Evolutionary conservation across 2,888 invertebrate species (phyloP).

Genomic region (Phanerotoma sp.): DNA sequence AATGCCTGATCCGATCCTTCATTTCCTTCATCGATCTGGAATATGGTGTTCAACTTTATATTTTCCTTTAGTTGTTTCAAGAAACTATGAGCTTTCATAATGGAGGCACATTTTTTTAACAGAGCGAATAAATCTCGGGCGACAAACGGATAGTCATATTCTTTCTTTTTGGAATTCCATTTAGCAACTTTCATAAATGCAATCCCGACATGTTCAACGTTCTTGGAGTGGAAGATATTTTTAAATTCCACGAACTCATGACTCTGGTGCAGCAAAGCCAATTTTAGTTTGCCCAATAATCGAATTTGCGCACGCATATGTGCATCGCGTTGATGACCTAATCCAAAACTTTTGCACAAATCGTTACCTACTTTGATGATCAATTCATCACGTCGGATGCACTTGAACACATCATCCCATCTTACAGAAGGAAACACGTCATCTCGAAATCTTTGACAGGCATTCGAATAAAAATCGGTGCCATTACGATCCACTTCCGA

Average conservation of each 20-base stretch:
- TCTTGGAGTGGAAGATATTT: slow-evolving; percentile 20
- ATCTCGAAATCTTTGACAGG: slow-evolving; percentile 16
- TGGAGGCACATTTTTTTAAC: slow-evolving; percentile 7
- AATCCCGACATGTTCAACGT: slow-evolving; percentile 18
- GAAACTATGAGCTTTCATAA: slow-evolving; percentile 1
- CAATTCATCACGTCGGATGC: slow-evolving; percentile 31
- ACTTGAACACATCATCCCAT: slow-evolving; percentile 27
- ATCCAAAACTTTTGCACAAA: slow-evolving; percentile 25
- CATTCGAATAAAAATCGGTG: slow-evolving; percentile 28
- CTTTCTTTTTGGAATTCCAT: slow-evolving; percentile 11
- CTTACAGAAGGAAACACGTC: slow-evolving; percentile 31
- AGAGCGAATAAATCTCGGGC: slow-evolving; percentile 10
- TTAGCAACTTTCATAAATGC: slow-evolving; percentile 20
- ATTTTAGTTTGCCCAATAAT: slow-evolving; percentile 21
- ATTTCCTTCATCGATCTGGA: neutral
- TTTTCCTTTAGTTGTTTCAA: slow-evolving; percentile 9
- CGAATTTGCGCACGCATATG: slow-evolving; percentile 27
- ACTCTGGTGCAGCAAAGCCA: slow-evolving; percentile 4
- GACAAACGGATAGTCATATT: slow-evolving; percentile 6
- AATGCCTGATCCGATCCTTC: neutral
- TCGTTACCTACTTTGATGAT: slow-evolving; percentile 30
- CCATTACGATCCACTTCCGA: slow-evolving; percentile 13
- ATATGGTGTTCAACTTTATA: slow-evolving; percentile 14
- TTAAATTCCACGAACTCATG: slow-evolving; percentile 17
- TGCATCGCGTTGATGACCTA: slow-evolving; percentile 26